Evolutionary conservation across 2,888 invertebrate genomes (phyloP).

Genomic region (Lepetodrilus schrolli): DNA sequence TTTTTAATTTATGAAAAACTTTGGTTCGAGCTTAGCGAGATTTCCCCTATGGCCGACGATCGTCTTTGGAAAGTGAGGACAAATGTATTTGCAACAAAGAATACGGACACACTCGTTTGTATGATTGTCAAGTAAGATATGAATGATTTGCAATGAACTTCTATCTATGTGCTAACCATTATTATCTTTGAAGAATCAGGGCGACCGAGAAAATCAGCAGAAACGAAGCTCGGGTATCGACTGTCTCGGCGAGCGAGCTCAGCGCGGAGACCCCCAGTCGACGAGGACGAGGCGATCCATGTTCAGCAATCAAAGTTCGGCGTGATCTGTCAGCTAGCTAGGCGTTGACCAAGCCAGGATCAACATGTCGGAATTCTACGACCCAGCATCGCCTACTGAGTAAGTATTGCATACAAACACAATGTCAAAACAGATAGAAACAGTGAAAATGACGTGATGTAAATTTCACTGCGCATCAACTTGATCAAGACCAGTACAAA

Average conservation of each 20-base stretch:
- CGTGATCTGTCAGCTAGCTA: background rate
- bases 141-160: constrained; percentile 4
- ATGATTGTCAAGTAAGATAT: constrained; percentile 20
- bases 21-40: constrained; percentile 6
- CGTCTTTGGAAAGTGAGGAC: constrained; percentile 22
- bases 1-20: constrained; percentile 14
- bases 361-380: constrained; percentile 36
- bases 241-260: background rate
- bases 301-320: constrained; percentile 10
- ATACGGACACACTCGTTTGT: background rate
- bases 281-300: background rate
- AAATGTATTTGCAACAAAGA: constrained; percentile 24
- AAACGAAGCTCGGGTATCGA: background rate
- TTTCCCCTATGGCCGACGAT: constrained; percentile 26
- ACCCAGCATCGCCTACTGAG: constrained; percentile 43
- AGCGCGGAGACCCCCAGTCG: background rate
- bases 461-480: no score
- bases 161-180: constrained; percentile 17
- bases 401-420: constrained; percentile 29
- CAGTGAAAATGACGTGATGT: no score
- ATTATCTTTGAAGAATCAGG: constrained; percentile 21
- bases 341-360: background rate
- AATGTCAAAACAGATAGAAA: background rate
- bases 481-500: no score
- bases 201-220: background rate